These are phyloP conservation scores for Linnaemya tessellans DNA, from an alignment of 2,888 invertebrate genomes.

Conservation along the genomic window DNA sequence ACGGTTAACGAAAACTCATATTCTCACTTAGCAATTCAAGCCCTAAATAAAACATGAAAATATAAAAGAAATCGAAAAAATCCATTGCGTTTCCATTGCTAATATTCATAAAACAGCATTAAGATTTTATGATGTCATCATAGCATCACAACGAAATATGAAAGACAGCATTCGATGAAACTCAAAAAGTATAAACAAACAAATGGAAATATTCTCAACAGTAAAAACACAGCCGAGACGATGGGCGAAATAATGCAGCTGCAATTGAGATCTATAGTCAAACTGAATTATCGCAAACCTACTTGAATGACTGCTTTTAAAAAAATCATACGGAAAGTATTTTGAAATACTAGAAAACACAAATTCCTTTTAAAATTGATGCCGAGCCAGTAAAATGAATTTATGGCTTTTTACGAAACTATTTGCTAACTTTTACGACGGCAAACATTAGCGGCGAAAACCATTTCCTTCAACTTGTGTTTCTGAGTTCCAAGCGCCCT, in stretches of 20 bases:
- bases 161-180: constrained; percentile 10
- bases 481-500: not conserved
- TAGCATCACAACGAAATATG: constrained; percentile 31
- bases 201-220: not conserved
- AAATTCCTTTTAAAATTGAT: too few species aligned
- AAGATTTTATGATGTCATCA: constrained; percentile 68
- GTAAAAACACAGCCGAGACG: not conserved
- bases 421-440: too few species aligned
- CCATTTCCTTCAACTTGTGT: not conserved
- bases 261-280: not conserved
- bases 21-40: not conserved
- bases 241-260: not conserved
- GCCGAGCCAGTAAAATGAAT: too few species aligned
- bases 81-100: constrained; percentile 66
- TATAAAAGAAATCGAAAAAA: constrained; percentile 43
- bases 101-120: constrained; percentile 69
- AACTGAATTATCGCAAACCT: too few species aligned
- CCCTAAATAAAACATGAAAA: constrained; percentile 4
- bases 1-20: not conserved
- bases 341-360: too few species aligned
- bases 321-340: too few species aligned
- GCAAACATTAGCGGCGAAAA: too few species aligned
- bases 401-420: too few species aligned
- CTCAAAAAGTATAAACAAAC: constrained; percentile 8
- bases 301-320: too few species aligned